Percentiles rank a stretch among this genome's conserved stretches.
Evolutionary conservation across 2,797 vertebrate species (phyloP).

Genomic region (Myotis vivesi): DNA sequence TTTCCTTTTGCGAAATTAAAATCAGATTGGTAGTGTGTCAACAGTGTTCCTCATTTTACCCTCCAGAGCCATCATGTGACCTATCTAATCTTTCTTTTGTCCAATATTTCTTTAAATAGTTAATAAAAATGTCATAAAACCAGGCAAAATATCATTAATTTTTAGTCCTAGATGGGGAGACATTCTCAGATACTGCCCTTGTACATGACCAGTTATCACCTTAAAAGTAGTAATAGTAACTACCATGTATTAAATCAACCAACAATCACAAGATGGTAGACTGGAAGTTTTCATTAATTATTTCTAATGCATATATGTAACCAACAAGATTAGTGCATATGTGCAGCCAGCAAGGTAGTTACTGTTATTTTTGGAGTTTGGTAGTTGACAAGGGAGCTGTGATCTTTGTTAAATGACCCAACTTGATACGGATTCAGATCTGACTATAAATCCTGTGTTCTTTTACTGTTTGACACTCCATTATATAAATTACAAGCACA

Average conservation of each 20-base stretch:
- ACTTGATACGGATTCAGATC: neutral
- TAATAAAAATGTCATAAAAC: slow-evolving; percentile 14
- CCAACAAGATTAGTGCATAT: neutral
- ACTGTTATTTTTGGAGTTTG: neutral
- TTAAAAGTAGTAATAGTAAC: neutral
- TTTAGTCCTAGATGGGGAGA: neutral
- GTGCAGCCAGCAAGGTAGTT: neutral
- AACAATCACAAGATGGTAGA: neutral
- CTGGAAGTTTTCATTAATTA: neutral
- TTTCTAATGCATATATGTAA: neutral
- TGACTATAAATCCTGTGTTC: neutral
- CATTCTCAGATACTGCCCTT: neutral
- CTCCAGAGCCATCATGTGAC: neutral
- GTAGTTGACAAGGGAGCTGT: neutral
- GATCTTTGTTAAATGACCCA: neutral
- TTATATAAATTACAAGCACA: neutral
- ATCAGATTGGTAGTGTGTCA: neutral
- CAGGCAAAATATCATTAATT: neutral
- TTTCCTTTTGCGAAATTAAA: slow-evolving; percentile 17
- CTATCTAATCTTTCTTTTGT: neutral
- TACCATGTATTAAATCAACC: neutral
- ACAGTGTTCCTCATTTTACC: neutral
- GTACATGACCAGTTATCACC: neutral
- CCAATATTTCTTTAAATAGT: slow-evolving; percentile 15
- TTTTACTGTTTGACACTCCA: neutral